Conservation (phyloP, 2,113 vertebrate genomes). For the Triplophysa dalaica region DNA sequence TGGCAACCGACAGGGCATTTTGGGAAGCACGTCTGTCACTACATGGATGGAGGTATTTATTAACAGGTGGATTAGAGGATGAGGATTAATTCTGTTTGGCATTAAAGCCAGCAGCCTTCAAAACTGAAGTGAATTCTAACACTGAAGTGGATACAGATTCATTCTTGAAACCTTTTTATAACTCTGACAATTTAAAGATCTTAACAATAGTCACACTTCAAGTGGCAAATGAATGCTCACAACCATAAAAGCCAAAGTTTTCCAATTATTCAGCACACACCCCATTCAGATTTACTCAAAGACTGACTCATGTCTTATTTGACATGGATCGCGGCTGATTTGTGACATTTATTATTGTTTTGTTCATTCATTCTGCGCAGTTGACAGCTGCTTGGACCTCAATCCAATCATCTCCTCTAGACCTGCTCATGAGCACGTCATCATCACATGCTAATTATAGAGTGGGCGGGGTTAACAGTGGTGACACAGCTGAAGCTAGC, state of each 20-base stretch:
- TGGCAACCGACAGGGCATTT: background rate
- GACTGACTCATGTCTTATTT: background rate
- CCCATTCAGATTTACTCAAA: background rate
- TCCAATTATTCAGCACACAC: background rate
- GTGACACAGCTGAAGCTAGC: background rate
- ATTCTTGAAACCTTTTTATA: background rate
- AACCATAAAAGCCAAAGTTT: background rate
- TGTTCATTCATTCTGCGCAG: constrained; percentile 21
- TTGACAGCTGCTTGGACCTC: constrained; percentile 26
- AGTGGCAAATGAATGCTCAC: background rate
- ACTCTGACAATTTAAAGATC: no score
- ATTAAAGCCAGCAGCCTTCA: constrained; percentile 27
- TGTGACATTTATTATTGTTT: constrained; percentile 5
- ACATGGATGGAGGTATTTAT: constrained; percentile 1
- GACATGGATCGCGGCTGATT: background rate
- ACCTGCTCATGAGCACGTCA: constrained; percentile 10
- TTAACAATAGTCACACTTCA: background rate
- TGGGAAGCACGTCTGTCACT: background rate
- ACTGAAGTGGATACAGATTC: background rate
- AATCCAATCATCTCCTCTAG: constrained; percentile 43
- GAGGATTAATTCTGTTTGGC: constrained; percentile 32
- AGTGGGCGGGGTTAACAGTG: background rate
- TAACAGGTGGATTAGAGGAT: constrained; percentile 34
- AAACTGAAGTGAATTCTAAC: background rate
- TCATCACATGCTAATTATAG: constrained; percentile 11